Conservation (phyloP, 2,797 vertebrate species). For the Phoeniculus purpureus region DNA sequence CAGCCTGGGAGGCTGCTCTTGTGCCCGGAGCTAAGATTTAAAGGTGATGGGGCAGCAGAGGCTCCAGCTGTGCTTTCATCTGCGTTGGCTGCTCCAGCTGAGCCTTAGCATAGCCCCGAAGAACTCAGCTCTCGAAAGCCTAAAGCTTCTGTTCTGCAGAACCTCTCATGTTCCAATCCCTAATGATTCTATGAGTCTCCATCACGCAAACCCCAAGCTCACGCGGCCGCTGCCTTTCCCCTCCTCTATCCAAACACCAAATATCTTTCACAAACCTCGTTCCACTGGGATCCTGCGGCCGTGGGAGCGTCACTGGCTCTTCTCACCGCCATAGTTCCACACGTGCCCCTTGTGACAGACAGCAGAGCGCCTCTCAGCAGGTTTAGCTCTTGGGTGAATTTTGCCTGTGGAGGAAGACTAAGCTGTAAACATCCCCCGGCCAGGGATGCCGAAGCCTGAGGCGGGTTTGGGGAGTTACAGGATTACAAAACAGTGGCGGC, state of each 20-base stretch:
- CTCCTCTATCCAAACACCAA: background rate
- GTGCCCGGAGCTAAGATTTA: background rate
- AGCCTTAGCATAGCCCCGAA: background rate
- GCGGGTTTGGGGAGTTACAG: background rate
- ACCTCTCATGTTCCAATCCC: too few species aligned
- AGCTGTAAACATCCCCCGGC: background rate
- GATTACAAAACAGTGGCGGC: constrained; percentile 11
- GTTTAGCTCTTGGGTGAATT: background rate
- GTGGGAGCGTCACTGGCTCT: background rate
- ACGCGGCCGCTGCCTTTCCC: background rate
- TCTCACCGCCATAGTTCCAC: background rate
- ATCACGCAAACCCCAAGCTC: background rate
- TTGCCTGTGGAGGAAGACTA: background rate
- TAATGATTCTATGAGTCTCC: too few species aligned
- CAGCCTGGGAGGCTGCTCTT: background rate
- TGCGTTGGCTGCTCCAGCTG: background rate
- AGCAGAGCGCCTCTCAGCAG: background rate
- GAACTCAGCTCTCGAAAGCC: background rate
- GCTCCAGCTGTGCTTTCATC: background rate
- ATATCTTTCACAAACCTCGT: background rate
- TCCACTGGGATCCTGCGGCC: background rate
- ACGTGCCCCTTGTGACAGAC: background rate
- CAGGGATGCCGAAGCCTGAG: background rate
- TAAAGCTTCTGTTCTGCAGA: background rate
- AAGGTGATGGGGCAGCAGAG: background rate